These are phyloP conservation scores for Hypotaenidia philippensis DNA, from an alignment of 2,797 vertebrate species.

Conservation along the genomic window DNA sequence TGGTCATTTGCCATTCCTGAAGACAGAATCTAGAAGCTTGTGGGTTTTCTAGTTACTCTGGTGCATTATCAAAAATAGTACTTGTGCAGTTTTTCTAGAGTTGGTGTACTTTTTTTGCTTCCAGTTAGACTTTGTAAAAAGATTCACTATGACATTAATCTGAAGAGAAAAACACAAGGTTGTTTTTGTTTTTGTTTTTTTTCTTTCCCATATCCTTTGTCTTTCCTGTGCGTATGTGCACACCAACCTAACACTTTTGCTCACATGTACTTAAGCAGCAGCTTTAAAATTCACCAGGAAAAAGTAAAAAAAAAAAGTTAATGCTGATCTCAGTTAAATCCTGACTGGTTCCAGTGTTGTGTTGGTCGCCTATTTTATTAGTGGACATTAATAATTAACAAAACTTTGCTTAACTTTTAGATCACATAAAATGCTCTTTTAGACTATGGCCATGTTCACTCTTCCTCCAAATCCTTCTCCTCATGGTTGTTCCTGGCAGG, in stretches of 20 bases:
- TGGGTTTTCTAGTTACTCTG: background rate
- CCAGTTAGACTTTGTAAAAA: background rate
- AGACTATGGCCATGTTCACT: background rate
- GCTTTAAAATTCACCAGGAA: background rate
- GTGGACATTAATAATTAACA: background rate
- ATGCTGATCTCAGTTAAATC: background rate
- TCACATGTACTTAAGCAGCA: background rate
- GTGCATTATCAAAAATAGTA: background rate
- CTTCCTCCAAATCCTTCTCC: background rate
- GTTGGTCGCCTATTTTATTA: background rate
- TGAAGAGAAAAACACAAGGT: background rate
- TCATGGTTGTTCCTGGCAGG: background rate
- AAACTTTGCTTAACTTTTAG: background rate
- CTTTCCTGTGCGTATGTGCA: background rate
- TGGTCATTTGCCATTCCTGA: background rate
- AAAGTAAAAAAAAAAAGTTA: background rate
- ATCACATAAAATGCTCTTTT: background rate
- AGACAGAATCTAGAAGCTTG: background rate
- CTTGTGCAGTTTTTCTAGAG: background rate
- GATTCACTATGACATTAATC: background rate
- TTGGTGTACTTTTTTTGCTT: background rate
- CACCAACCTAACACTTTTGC: rapidly evolving
- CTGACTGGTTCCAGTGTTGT: background rate
- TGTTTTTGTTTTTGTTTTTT: background rate
- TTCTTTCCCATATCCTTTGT: background rate